These are phyloP conservation scores for Platyura marginata DNA, from an alignment of 1,140 invertebrate genomes.

Conservation along the genomic window DNA sequence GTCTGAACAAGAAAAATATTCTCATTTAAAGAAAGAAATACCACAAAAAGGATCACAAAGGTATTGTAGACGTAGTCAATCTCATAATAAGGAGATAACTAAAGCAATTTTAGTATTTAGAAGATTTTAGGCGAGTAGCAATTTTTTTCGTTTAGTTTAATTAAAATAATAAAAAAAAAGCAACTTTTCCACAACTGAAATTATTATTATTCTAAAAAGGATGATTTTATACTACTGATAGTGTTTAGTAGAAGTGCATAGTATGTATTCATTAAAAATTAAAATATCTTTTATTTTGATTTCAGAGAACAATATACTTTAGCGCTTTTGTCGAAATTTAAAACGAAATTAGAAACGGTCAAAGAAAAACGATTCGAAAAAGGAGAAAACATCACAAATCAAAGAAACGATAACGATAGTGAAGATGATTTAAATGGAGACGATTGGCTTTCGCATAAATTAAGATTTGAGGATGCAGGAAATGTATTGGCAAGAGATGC, in stretches of 20 bases:
- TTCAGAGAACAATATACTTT: conserved; percentile 52
- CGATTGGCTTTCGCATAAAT: conserved; percentile 55
- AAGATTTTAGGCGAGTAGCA: too few species aligned
- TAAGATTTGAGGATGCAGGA: conserved; percentile 57
- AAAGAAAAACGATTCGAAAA: conserved; percentile 33
- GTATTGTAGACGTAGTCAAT: conserved; percentile 14
- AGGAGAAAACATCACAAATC: conserved; percentile 9
- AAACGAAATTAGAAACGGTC: conserved; percentile 47
- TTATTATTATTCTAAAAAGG: too few species aligned
- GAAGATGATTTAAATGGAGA: conserved; percentile 29
- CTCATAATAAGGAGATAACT: too few species aligned
- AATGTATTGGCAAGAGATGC: conserved; percentile 86
- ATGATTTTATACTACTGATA: too few species aligned
- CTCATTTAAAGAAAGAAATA: conserved; percentile 39
- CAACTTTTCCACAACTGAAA: too few species aligned
- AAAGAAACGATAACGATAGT: conserved; percentile 9
- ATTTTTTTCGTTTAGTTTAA: too few species aligned
- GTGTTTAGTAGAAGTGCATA: too few species aligned
- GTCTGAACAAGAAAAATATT: conserved; percentile 61
- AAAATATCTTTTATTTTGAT: conserved; percentile 7
- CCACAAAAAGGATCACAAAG: conserved; percentile 48
- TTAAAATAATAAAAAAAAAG: too few species aligned
- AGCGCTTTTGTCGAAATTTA: conserved; percentile 64
- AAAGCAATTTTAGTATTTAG: too few species aligned
- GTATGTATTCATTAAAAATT: too few species aligned